Evolutionary conservation across 1,140 invertebrate genomes (phyloP).

Genomic region (Procambarus virginalis): DNA sequence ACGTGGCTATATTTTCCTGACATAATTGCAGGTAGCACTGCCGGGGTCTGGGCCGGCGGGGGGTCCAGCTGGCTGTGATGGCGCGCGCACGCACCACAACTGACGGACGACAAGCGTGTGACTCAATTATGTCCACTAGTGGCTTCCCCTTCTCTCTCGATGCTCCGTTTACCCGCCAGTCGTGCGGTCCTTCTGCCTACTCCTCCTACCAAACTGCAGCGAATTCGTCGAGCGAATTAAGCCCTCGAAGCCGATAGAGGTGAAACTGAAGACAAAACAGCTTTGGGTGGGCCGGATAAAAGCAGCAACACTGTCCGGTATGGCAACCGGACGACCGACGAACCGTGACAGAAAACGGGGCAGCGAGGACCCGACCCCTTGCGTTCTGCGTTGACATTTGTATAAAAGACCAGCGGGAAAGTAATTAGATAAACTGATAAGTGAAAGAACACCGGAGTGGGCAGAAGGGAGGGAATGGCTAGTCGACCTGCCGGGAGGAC

Average conservation of each 20-base stretch:
- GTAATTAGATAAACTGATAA: conserved; percentile 66
- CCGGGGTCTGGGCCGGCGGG: neutral
- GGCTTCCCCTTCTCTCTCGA: neutral
- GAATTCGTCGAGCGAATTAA: neutral
- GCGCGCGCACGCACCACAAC: conserved; percentile 42
- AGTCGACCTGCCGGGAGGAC: neutral
- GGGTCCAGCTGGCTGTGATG: conserved; percentile 47
- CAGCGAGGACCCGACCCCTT: conserved; percentile 17
- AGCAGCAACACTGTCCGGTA: neutral
- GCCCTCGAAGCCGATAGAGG: neutral
- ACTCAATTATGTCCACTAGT: conserved; percentile 46
- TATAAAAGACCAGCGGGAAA: conserved; percentile 60
- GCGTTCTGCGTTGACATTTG: conserved; percentile 56
- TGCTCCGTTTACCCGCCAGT: neutral
- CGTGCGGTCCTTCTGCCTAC: neutral
- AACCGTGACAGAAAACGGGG: conserved; percentile 28
- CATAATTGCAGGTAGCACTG: conserved; percentile 60
- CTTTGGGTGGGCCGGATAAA: neutral
- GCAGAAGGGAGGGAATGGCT: neutral
- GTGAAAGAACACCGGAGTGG: conserved; percentile 58
- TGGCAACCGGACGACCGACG: conserved; percentile 6
- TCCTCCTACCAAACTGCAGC: no score
- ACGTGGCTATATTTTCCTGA: conserved; percentile 31
- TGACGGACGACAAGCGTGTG: conserved; percentile 61
- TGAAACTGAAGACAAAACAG: neutral